Evolutionary conservation across 2,888 invertebrate species (phyloP), one percentile per base, ranked within the genome.

Genomic region (Drosophila kokeensis): DNA sequence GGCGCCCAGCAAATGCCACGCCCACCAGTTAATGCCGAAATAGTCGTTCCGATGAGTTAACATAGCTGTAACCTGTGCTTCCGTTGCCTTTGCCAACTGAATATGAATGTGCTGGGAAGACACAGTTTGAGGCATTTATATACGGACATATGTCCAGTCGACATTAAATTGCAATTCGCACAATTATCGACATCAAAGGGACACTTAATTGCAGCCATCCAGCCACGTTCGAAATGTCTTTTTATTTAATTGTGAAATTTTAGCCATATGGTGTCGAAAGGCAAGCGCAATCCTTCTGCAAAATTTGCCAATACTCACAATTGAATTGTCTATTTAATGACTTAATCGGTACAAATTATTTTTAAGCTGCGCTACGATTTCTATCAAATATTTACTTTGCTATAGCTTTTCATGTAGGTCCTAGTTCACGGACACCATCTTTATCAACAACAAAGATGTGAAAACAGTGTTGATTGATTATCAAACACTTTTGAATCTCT

Each of bases 381-480:
- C 24, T 2, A 15, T 45, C 15, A 15, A 24, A 24, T 15, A 2
- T 45, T 8, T 24, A 7, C 13, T 24, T 21, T 45, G 4, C 45
- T 21, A 13, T 4, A 21, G 7, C 7, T 7, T 24, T 45, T 2
- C 2, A 15, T 24, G 15, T 45, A 8, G 45, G 15, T 0, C 24
- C 2, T 7, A 69, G 34, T 13, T 54, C n/a, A 21, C 95, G 95
- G 73, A 98, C 95, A 49, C 99, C 99, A 90, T 97, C 95, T 86
- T 96, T 96, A 91, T 96, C 96, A 60, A 99, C 95, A 72, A 97
- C 94, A 82, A 96, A 95, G 18, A 99, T 96, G 93, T 97, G 96
- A 94, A 98, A 99, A 89, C 96, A 96, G 0, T 97, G 97, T 84
- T 98, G 94, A 93, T 97, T 98, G 64, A 98, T 95, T 91, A 98